Conservation (phyloP, 35 echinoderm and acorn worm genomes). For the Chiridota heheva region DNA sequence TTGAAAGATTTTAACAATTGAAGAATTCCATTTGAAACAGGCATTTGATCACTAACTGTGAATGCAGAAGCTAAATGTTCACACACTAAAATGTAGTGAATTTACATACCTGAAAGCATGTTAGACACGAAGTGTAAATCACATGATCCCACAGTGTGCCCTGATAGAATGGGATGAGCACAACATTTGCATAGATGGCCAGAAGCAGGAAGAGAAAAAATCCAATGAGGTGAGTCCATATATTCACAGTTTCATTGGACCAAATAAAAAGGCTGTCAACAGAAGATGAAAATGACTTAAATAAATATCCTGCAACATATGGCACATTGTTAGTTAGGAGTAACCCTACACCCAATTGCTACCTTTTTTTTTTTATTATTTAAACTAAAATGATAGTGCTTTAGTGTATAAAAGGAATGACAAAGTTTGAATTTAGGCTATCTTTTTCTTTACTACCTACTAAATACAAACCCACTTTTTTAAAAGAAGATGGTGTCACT, state of each 20-base stretch:
- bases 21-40: too few species aligned
- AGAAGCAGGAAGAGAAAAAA: slow-evolving; percentile 86
- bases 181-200: slow-evolving; percentile 75
- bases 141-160: slow-evolving; percentile 76
- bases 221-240: slow-evolving; percentile 89
- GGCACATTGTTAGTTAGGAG: background rate
- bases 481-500: too few species aligned
- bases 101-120: slow-evolving; percentile 93
- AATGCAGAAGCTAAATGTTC: too few species aligned
- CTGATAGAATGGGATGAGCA: slow-evolving; percentile 69
- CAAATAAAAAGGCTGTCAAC: slow-evolving; percentile 73
- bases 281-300: background rate
- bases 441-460: background rate
- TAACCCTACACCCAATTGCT: background rate
- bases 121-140: slow-evolving; percentile 71
- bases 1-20: too few species aligned
- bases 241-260: slow-evolving; percentile 96
- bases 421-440: background rate
- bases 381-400: background rate
- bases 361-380: too few species aligned
- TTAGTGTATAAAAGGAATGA: background rate
- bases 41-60: too few species aligned
- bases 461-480: too few species aligned
- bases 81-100: too few species aligned
- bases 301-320: too few species aligned